These are phyloP conservation scores for Hoplodrina ambigua DNA, from an alignment of 2,888 invertebrate genomes.

Conservation along the genomic window DNA sequence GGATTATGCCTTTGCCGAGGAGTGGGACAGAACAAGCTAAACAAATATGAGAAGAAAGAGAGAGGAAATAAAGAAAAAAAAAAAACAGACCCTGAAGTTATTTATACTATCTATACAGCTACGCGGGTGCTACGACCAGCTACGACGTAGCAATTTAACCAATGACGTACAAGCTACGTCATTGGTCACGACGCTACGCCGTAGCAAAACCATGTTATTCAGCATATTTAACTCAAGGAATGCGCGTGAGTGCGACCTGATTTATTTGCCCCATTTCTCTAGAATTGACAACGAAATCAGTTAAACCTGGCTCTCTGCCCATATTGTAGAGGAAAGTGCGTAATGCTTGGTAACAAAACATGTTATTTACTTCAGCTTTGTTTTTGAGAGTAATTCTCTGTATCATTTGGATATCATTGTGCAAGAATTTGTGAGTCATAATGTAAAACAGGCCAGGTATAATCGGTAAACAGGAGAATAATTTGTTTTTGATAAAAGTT, in stretches of 20 bases:
- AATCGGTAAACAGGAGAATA: constrained; percentile 15
- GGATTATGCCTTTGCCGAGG: too few species aligned
- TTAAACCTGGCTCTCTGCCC: constrained; percentile 39
- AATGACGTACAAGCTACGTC: constrained; percentile 27
- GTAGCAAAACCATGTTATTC: constrained; percentile 5
- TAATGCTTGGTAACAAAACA: constrained; percentile 34
- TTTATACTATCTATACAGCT: not conserved
- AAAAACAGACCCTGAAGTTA: too few species aligned
- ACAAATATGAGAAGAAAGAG: too few species aligned
- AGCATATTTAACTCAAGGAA: constrained; percentile 16
- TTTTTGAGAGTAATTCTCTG: constrained; percentile 30
- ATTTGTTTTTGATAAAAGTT: constrained; percentile 27
- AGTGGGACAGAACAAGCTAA: too few species aligned
- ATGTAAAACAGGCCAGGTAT: constrained; percentile 20
- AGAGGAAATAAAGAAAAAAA: too few species aligned
- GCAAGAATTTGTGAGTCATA: constrained; percentile 39
- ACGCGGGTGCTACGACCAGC: not conserved
- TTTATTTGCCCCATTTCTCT: constrained; percentile 31
- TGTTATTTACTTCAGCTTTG: constrained; percentile 38
- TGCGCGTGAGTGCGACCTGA: not conserved
- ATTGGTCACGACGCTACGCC: constrained; percentile 9
- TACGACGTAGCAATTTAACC: constrained; percentile 27
- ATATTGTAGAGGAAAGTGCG: constrained; percentile 27
- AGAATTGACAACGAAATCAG: constrained; percentile 33
- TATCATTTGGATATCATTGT: constrained; percentile 23